Evolutionary conservation across 1,140 invertebrate species (phyloP), one percentile per base, ranked within the genome.

Genomic region (Cotesia glomerata): DNA sequence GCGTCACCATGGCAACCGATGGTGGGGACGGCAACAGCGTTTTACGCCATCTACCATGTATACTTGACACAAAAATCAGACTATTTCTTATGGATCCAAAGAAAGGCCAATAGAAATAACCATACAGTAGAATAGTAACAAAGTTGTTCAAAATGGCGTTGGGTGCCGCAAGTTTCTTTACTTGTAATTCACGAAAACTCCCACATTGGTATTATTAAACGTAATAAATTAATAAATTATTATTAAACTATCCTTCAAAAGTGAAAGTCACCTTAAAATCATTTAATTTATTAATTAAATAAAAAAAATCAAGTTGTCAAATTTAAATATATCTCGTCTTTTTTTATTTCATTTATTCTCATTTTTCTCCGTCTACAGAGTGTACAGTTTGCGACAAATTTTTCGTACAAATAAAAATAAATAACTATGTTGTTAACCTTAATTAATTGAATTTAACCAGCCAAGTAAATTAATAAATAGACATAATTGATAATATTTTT

Each of bases 131-230:
- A 45, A 45, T 45, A 45, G 39, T 18, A 56, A 18, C n/a, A 14
- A 62, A 67, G 39, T 67, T 52, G 61, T 35, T 36, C 56, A 72
- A 72, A 72, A 72, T 72, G 71, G 71, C 71, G 71, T 54, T 67
- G 64, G 64, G 67, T 72, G 52, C 71, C 64, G 71, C 71, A 34
- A 72, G 56, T 61, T 56, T 71, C 45, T 71, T 54, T 34, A 16
- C 49, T 34, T 13, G 65, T 54, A 67, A 34, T 18, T 16, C 39
- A 13, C 16, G 65, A 54, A 49, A 65, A 67, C 54, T 72, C 71
- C 34, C n/a, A 67, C 54, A 72, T 65, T 13, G 35, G 35, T 62
- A 45, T 45, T 45, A 45, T 18, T 14, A 59, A 36, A 36, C 52
- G 4, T 36, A 56, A 16, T 26, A 26, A 32, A 54, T 13, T 9